Percentiles rank a stretch among this genome's conserved stretches.
These are phyloP conservation scores for Polydrusus tereticollis DNA, from an alignment of 2,888 invertebrate species.

Conservation along the genomic window DNA sequence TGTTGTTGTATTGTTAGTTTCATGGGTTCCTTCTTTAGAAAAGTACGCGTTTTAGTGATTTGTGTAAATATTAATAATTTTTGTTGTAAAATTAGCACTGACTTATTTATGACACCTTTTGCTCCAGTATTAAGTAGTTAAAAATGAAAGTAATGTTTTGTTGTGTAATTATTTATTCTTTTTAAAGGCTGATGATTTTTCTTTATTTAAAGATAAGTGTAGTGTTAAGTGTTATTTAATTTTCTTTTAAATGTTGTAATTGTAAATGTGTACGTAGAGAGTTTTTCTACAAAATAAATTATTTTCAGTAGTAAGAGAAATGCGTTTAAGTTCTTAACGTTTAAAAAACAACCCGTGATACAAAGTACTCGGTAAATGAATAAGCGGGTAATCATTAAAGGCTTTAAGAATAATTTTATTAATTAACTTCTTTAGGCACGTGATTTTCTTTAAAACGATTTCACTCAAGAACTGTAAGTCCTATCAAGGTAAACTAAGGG, in stretches of 20 bases:
- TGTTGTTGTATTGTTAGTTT: background rate
- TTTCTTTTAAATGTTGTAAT: constrained; percentile 27
- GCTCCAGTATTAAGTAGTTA: constrained; percentile 39
- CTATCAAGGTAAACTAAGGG: too few species aligned
- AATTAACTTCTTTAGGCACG: too few species aligned
- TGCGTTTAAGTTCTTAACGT: background rate
- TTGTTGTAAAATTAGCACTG: constrained; percentile 22
- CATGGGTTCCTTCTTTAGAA: constrained; percentile 32
- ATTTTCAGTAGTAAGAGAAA: constrained; percentile 18
- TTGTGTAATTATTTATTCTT: constrained; percentile 42
- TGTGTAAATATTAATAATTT: constrained; percentile 10
- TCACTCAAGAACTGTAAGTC: too few species aligned
- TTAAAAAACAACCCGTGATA: too few species aligned
- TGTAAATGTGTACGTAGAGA: constrained; percentile 27
- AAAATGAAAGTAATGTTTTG: constrained; percentile 27
- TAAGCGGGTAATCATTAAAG: too few species aligned
- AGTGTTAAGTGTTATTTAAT: constrained; percentile 35
- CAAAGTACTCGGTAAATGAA: too few species aligned
- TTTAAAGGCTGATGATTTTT: constrained; percentile 43
- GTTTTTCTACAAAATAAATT: constrained; percentile 30
- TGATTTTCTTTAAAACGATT: too few species aligned
- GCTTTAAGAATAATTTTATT: too few species aligned
- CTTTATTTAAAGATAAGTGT: constrained; percentile 34
- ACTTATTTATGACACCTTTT: constrained; percentile 26
- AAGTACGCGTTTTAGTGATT: constrained; percentile 16